phyloP scores from a whole-genome alignment of 1,140 invertebrate species.

The Rhopalosiphum maidis region DNA sequence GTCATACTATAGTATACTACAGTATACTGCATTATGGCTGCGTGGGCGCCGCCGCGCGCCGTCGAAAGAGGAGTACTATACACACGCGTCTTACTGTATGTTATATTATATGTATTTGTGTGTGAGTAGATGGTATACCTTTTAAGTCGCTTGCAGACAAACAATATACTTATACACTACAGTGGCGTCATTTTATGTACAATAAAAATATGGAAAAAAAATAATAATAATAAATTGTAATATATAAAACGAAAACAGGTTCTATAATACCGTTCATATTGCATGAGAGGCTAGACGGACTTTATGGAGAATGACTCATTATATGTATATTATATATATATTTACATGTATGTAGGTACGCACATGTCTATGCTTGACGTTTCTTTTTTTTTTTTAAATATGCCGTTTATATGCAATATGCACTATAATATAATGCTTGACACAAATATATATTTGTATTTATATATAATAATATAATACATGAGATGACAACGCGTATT shows the following conservation, averaged over 20 bases:
- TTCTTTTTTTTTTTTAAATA: not conserved
- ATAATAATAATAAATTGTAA: conserved; percentile 49
- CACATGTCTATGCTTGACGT: not conserved
- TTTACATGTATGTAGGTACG: not conserved
- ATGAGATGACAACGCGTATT: not conserved
- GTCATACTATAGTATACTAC: conserved; percentile 8
- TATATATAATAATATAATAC: not conserved
- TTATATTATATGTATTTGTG: not conserved
- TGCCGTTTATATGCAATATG: not conserved
- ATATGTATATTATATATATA: not conserved
- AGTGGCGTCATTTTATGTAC: conserved; percentile 35
- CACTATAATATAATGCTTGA: not conserved
- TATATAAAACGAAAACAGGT: conserved; percentile 50
- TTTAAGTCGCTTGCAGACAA: conserved; percentile 23
- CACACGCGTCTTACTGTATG: not conserved
- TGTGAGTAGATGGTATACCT: not conserved
- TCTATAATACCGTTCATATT: conserved; percentile 39
- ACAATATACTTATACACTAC: conserved; percentile 22
- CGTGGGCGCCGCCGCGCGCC: conserved; percentile 27
- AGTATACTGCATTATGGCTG: not conserved
- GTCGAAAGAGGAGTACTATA: not conserved
- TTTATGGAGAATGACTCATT: conserved; percentile 48
- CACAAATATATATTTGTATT: not conserved
- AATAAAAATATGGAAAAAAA: conserved; percentile 41
- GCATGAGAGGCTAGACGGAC: conserved; percentile 49